These are phyloP conservation scores for Polydrusus cervinus DNA, from an alignment of 2,888 invertebrate genomes.

Conservation along the genomic window DNA sequence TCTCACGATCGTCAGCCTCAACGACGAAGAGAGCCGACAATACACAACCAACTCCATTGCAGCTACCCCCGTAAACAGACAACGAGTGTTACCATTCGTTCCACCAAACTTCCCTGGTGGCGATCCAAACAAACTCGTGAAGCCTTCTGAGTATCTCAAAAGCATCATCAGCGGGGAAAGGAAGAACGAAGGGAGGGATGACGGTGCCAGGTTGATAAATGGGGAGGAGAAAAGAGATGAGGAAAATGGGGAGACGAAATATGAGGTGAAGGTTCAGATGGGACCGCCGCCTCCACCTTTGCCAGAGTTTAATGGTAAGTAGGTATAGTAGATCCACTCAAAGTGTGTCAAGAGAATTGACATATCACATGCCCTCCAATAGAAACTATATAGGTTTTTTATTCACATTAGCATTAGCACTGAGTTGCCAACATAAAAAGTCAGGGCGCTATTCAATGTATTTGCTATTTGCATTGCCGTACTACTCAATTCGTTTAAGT, in stretches of 20 bases:
- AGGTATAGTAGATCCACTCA: too few species aligned
- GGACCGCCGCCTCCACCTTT: constrained; percentile 75
- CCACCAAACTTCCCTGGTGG: constrained; percentile 89
- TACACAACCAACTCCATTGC: constrained; percentile 58
- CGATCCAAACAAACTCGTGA: constrained; percentile 88
- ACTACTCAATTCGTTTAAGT: too few species aligned
- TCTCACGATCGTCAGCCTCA: constrained; percentile 71
- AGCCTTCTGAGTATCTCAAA: constrained; percentile 92
- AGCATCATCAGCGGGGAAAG: constrained; percentile 79
- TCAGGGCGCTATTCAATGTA: too few species aligned
- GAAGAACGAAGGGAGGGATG: constrained; percentile 31
- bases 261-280: constrained; percentile 61
- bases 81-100: constrained; percentile 90
- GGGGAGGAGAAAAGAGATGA: constrained; percentile 64
- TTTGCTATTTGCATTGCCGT: too few species aligned
- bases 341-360: too few species aligned
- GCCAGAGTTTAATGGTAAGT: constrained; percentile 63
- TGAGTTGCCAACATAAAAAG: too few species aligned
- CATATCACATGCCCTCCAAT: too few species aligned
- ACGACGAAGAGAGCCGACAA: constrained; percentile 69
- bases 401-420: too few species aligned
- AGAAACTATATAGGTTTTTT: too few species aligned
- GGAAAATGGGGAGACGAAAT: constrained; percentile 27
- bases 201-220: constrained; percentile 9
- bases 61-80: constrained; percentile 84